phyloP scores from a whole-genome alignment of 2,888 invertebrate species.

The Tribolium freemani region DNA sequence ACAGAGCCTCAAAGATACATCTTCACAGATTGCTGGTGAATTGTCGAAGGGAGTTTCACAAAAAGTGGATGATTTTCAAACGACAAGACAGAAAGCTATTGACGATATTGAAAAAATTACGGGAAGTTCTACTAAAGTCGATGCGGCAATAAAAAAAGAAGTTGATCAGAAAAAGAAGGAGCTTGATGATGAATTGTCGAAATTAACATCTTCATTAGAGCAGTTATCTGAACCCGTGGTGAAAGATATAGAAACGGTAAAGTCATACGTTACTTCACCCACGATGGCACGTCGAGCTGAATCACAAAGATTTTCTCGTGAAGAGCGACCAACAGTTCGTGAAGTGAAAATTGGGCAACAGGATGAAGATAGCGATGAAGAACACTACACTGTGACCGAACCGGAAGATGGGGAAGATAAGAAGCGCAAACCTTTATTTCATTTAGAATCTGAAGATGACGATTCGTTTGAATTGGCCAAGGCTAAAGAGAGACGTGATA shows the following conservation, averaged over 20 bases:
- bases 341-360: constrained; percentile 61
- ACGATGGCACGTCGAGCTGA: constrained; percentile 62
- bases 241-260: not conserved
- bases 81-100: not conserved
- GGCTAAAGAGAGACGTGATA: constrained; percentile 53
- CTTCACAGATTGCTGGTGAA: not conserved
- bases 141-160: not conserved
- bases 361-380: constrained; percentile 59
- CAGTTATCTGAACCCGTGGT: not conserved
- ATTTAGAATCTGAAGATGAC: constrained; percentile 68
- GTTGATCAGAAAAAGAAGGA: not conserved
- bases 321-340: constrained; percentile 62
- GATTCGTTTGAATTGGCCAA: constrained; percentile 50
- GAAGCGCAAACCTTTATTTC: constrained; percentile 65
- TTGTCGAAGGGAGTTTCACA: not conserved
- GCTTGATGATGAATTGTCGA: constrained; percentile 17
- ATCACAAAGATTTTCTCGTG: constrained; percentile 62
- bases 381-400: constrained; percentile 56
- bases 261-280: constrained; percentile 64
- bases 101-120: not conserved
- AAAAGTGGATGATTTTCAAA: not conserved
- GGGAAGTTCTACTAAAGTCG: not conserved
- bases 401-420: constrained; percentile 47
- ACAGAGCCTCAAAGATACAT: not conserved
- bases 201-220: constrained; percentile 22